Base-by-base conservation (phyloP, 2,888 invertebrate genomes). In the Desoria tigrina region DNA sequence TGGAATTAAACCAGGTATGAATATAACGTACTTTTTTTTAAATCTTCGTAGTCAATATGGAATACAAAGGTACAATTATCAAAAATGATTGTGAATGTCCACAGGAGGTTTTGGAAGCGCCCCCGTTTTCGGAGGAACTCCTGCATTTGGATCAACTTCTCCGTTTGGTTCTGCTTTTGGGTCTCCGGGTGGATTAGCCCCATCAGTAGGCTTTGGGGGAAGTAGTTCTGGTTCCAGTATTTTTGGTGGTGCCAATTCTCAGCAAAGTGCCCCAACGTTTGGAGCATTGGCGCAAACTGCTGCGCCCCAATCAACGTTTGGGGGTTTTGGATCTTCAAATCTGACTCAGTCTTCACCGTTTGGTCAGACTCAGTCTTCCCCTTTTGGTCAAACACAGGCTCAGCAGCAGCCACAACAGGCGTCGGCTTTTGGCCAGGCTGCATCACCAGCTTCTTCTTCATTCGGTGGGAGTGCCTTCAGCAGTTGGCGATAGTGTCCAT, bases 241-340 rank as follows among this genome's bases (percentile, higher is more conserved):
- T 18, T 66, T 67, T 53, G 70, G 68, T 21, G 65, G 68, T 42
- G 87, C 86, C 1, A 84, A 82, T 42, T 54, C 53, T 28, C 86
- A 87, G 78, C 85, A 85, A 77, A 86, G 86, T 1, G 63, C 59
- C 1, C 79, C 86, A 59, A 85, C 86, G 1, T 87, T 87, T 79
- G 87, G 87, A 54, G 86, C 84, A 77, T 78, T 87, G 27, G 87
- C 86, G 1, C 84, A 87, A 73, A 74, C 77, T 58, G 78, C 80
- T 1, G 77, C 79, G 32, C 80, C 80, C 16, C 63, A 24, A 57
- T 56, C 62, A n/a, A 61, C 54, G 32, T 61, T 61, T 42, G 28
- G 42, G 49, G 50, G 37, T 18, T 63, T 67, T 51, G 63, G 59
- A 6, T 18, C 23, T 53, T 7, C 50, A 1, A 18, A 14, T 57